Conservation (phyloP, 1,140 invertebrate species). For the Conus betulinus region DNA sequence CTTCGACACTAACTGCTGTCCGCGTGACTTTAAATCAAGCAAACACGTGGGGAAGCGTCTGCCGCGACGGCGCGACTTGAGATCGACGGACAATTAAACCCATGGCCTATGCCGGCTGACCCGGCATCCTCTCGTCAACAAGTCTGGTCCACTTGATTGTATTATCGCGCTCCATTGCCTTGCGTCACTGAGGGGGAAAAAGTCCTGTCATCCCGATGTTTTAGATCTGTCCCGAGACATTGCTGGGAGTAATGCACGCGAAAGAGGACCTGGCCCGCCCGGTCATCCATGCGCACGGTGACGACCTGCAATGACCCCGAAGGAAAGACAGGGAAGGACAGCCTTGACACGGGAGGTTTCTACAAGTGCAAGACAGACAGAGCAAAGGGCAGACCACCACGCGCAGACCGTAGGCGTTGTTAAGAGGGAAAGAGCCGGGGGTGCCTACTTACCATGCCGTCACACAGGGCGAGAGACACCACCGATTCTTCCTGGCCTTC, state of each 20-base stretch:
- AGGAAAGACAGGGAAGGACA: no score
- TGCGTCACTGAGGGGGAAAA: not conserved
- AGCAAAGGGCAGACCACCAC: no score
- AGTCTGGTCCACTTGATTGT: not conserved
- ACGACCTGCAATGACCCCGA: no score
- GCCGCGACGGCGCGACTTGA: not conserved
- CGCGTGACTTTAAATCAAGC: not conserved
- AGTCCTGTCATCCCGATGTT: not conserved
- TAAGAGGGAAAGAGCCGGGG: no score
- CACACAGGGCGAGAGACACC: conserved; percentile 84
- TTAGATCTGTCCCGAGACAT: not conserved
- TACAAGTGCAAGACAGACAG: no score
- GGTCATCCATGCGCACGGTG: no score
- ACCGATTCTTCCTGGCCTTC: conserved; percentile 81
- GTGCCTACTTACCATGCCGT: conserved; percentile 84
- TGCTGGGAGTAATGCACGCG: not conserved
- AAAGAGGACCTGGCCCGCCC: not conserved
- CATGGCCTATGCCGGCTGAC: not conserved
- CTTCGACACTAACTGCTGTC: not conserved
- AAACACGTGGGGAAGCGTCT: not conserved
- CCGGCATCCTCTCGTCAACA: not conserved
- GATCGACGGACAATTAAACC: not conserved
- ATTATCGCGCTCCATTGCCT: not conserved
- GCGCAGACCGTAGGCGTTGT: no score
- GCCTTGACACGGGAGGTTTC: no score